Evolutionary conservation across 2,113 vertebrate species (phyloP).

Genomic region (Alligator sinensis): DNA sequence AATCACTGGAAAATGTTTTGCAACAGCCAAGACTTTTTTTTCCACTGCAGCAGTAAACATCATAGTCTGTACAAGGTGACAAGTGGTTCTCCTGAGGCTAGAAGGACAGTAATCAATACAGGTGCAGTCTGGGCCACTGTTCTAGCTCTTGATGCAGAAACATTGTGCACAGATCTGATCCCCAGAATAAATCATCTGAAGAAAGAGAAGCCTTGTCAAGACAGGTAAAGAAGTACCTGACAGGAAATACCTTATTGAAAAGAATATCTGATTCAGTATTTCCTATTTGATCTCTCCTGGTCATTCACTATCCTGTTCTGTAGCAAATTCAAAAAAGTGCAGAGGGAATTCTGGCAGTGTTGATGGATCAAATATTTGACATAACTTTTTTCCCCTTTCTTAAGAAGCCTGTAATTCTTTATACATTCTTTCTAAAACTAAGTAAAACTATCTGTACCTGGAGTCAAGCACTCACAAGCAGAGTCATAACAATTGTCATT

Average conservation of each 20-base stretch:
- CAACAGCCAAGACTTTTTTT: constrained; percentile 55
- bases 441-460: not conserved
- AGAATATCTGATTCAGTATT: not conserved
- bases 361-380: not conserved
- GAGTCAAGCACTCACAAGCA: not conserved
- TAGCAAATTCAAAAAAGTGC: not conserved
- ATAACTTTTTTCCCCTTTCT: not conserved
- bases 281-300: not conserved
- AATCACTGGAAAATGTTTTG: constrained; percentile 78
- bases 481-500: no score
- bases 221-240: constrained; percentile 34
- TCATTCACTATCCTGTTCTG: not conserved
- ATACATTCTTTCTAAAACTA: not conserved
- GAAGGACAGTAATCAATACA: constrained; percentile 67
- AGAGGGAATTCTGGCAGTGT: not conserved
- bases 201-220: constrained; percentile 47
- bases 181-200: constrained; percentile 66
- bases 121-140: constrained; percentile 17
- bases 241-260: not conserved
- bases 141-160: constrained; percentile 51
- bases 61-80: constrained; percentile 69
- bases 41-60: constrained; percentile 67
- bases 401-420: not conserved
- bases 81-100: constrained; percentile 72
- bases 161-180: constrained; percentile 23